phyloP scores from a whole-genome alignment of 2,797 vertebrate species.

The Lepidocolaptes lacrymiger region DNA sequence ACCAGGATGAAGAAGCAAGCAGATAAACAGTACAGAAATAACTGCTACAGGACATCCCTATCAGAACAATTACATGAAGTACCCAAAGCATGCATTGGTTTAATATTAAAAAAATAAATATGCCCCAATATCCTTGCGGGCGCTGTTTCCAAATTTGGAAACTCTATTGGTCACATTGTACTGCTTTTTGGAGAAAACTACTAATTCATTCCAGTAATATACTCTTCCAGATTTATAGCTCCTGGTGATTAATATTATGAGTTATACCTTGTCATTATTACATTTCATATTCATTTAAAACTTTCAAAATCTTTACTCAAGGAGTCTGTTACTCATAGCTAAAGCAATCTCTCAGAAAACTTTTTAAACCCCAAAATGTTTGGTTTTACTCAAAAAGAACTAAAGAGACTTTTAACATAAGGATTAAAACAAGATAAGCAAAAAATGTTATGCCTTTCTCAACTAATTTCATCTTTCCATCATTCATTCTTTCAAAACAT shows the following conservation, averaged over 20 bases:
- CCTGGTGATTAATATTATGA: neutral
- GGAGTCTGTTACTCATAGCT: neutral
- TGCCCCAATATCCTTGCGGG: neutral
- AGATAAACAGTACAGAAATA: neutral
- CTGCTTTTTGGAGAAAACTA: neutral
- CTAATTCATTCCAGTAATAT: neutral
- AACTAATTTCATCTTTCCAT: neutral
- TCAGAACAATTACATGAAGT: neutral
- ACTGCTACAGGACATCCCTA: neutral
- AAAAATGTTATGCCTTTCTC: neutral
- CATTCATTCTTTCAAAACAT: neutral
- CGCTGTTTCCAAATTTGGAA: neutral
- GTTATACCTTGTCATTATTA: neutral
- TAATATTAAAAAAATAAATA: neutral
- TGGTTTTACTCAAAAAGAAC: neutral
- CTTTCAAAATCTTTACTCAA: neutral
- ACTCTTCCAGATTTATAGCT: neutral
- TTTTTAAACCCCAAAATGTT: neutral
- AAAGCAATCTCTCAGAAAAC: neutral
- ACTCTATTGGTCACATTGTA: neutral
- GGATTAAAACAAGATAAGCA: neutral
- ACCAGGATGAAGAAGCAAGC: neutral
- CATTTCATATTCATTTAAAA: neutral
- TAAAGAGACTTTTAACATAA: neutral
- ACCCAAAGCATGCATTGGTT: fast-evolving